phyloP scores from a whole-genome alignment of 2,888 invertebrate species.

The Thera britannica region DNA sequence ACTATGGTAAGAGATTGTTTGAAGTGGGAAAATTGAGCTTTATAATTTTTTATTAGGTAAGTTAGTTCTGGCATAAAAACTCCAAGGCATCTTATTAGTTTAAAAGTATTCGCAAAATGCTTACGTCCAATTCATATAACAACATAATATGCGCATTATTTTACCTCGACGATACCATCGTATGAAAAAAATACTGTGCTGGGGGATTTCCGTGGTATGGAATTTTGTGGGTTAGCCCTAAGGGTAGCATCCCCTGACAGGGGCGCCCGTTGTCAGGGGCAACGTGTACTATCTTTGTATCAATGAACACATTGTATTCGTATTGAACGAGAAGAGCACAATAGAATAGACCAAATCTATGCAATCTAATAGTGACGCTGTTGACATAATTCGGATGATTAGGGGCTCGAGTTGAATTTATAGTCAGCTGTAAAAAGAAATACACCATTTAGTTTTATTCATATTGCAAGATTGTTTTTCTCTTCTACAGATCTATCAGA shows the following conservation, averaged over 20 bases:
- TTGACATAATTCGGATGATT: constrained; percentile 71
- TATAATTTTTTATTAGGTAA: neutral
- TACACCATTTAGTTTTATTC: too few species aligned
- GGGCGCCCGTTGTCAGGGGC: constrained; percentile 67
- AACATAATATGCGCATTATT: constrained; percentile 44
- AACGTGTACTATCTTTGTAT: constrained; percentile 71
- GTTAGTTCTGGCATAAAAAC: neutral
- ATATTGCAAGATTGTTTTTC: too few species aligned
- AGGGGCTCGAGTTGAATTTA: constrained; percentile 65
- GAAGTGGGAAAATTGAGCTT: constrained; percentile 10
- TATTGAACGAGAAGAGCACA: constrained; percentile 52
- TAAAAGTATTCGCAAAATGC: constrained; percentile 3
- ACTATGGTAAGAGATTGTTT: constrained; percentile 3
- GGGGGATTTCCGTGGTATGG: constrained; percentile 73
- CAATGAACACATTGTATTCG: constrained; percentile 59
- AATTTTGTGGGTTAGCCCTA: constrained; percentile 70
- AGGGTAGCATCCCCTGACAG: constrained; percentile 64
- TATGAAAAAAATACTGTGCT: constrained; percentile 63
- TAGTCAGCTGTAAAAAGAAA: constrained; percentile 53
- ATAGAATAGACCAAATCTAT: constrained; percentile 65
- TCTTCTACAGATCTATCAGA: too few species aligned
- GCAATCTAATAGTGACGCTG: constrained; percentile 63
- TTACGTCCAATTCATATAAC: constrained; percentile 32
- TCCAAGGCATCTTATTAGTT: neutral
- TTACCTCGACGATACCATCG: constrained; percentile 34